Percentiles rank a stretch among this genome's conserved stretches.
Evolutionary conservation across 1,140 invertebrate species (phyloP).

Genomic region (Caenorhabditis briggsae): DNA sequence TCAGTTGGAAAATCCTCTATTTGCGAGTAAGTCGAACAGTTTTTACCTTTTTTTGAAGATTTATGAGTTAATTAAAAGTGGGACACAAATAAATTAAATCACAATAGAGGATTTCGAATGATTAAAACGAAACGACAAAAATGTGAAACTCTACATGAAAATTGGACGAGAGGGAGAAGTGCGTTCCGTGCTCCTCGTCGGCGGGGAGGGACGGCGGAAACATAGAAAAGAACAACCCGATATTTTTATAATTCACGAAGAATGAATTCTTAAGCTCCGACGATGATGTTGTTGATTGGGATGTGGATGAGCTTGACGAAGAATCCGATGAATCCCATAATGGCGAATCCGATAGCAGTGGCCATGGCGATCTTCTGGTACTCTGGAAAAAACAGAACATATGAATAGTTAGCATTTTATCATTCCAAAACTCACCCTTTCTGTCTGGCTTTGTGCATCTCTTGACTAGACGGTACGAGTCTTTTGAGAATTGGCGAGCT

Average conservation of each 20-base stretch:
- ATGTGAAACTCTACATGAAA: slow-evolving; percentile 48
- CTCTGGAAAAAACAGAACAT: slow-evolving; percentile 84
- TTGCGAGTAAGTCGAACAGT: background rate
- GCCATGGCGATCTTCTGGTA: slow-evolving; percentile 99
- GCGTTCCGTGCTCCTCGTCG: slow-evolving; percentile 50
- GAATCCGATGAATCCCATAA: slow-evolving; percentile 99
- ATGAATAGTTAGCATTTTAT: background rate
- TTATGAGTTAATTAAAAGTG: background rate
- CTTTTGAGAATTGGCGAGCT: slow-evolving; percentile 94
- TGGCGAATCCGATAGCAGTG: slow-evolving; percentile 98
- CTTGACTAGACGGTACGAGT: slow-evolving; percentile 93
- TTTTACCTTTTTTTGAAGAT: background rate
- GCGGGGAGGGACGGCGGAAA: slow-evolving; percentile 25
- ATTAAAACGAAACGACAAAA: slow-evolving; percentile 17
- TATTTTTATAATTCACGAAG: slow-evolving; percentile 13
- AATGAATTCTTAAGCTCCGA: slow-evolving; percentile 78
- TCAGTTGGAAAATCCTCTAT: slow-evolving; percentile 4
- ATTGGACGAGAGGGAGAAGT: slow-evolving; percentile 25
- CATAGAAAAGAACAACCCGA: slow-evolving; percentile 54
- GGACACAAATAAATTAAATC: slow-evolving; percentile 42
- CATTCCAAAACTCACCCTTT: slow-evolving; percentile 84
- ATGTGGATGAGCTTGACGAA: slow-evolving; percentile 99
- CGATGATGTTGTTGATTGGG: slow-evolving; percentile 99
- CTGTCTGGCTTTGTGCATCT: slow-evolving; percentile 99
- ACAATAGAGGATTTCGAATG: slow-evolving; percentile 32